A percentile compares a stretch with the other conserved stretches of the same genome.
Evolutionary conservation across 2,797 vertebrate genomes (phyloP).

Genomic region (Psittacula derbiana): DNA sequence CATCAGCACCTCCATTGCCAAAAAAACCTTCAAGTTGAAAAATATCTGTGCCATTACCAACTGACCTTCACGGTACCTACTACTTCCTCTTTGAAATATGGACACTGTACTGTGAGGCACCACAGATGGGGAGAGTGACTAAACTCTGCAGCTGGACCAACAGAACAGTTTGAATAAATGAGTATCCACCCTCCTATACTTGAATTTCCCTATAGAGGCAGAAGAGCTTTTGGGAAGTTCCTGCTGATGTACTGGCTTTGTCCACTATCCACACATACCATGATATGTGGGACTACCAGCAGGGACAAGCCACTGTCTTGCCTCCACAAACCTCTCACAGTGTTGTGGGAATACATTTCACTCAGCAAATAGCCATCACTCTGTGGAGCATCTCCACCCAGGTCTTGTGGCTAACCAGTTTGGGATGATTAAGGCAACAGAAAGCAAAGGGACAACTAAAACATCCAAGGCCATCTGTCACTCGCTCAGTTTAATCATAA

Average conservation of each 20-base stretch:
- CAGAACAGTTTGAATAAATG: not conserved
- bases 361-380: rapidly evolving
- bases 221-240: not conserved
- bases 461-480: not conserved
- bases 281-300: not conserved
- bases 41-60: not conserved
- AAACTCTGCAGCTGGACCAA: not conserved
- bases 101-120: not conserved
- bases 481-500: not conserved
- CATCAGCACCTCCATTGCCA: not conserved
- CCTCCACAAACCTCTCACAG: not conserved
- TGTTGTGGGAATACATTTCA: not conserved
- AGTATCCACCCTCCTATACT: not conserved
- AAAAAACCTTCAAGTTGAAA: not conserved
- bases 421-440: not conserved
- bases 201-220: not conserved
- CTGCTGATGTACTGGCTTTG: not conserved
- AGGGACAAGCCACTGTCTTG: not conserved
- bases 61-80: not conserved
- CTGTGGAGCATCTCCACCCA: not conserved
- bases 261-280: not conserved
- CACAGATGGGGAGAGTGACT: not conserved
- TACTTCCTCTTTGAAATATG: not conserved
- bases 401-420: not conserved
- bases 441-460: not conserved